phyloP scores from a whole-genome alignment of 92 coral and sea anemone species.

The Pocillopora grandis region DNA sequence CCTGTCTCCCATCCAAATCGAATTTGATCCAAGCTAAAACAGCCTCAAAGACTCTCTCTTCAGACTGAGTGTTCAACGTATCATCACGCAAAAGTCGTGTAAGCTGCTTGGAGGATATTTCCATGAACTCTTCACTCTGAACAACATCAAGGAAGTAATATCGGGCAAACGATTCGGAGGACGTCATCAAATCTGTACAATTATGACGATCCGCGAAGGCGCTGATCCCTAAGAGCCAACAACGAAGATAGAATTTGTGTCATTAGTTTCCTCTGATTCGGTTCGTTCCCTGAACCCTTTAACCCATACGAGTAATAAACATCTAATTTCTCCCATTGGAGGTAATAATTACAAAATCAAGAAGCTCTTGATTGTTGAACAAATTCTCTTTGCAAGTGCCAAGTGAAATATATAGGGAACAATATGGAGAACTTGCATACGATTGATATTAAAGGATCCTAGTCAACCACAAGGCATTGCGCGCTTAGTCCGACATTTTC shows the following conservation, averaged over 20 bases:
- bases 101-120: slow-evolving; percentile 78
- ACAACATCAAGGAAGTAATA: slow-evolving; percentile 96
- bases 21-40: slow-evolving; percentile 95
- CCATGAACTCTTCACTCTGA: slow-evolving; percentile 95
- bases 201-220: slow-evolving; percentile 93
- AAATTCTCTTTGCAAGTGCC: no score
- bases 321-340: no score
- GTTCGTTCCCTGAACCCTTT: no score
- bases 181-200: slow-evolving; percentile 71
- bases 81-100: slow-evolving; percentile 78
- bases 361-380: no score
- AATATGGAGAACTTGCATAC: no score
- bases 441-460: no score
- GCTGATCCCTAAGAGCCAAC: slow-evolving; percentile 71
- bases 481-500: no score
- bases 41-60: slow-evolving; percentile 97
- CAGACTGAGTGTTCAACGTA: slow-evolving; percentile 88
- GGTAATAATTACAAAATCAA: no score
- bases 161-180: slow-evolving; percentile 84
- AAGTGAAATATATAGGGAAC: no score
- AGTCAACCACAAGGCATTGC: no score
- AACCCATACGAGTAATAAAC: no score
- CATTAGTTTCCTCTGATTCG: no score
- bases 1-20: slow-evolving; percentile 78
- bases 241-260: not conserved